Evolutionary conservation across 2,888 invertebrate genomes (phyloP).

Genomic region (Clanis bilineata): DNA sequence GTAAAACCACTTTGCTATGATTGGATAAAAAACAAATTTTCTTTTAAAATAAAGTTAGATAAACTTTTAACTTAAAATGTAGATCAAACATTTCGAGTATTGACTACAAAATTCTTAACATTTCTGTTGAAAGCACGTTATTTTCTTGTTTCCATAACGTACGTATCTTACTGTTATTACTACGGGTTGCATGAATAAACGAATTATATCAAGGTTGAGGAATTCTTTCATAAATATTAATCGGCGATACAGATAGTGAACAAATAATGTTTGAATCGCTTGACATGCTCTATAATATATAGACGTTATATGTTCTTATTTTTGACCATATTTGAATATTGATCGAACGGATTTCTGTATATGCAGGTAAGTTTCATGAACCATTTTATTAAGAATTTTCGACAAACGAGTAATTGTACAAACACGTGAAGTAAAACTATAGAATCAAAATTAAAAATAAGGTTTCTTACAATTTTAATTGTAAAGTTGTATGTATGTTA

Average conservation of each 20-base stretch:
- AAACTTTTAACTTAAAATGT: background rate
- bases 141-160: background rate
- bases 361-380: no score
- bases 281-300: background rate
- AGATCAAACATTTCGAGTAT: background rate
- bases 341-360: no score
- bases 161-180: background rate
- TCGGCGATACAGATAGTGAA: background rate
- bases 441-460: no score
- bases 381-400: no score
- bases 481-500: no score
- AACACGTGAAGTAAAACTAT: no score
- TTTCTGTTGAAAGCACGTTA: background rate
- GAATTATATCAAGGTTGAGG: background rate
- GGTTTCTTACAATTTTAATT: no score
- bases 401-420: no score
- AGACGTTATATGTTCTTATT: background rate
- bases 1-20: no score
- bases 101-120: background rate
- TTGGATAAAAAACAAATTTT: background rate
- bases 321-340: background rate
- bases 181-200: background rate
- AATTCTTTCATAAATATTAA: conserved; percentile 10
- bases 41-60: background rate
- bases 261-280: background rate